Percentiles rank a stretch among this genome's conserved stretches.
phyloP scores from a whole-genome alignment of 2,888 invertebrate genomes.

The Xylota sylvarum region DNA sequence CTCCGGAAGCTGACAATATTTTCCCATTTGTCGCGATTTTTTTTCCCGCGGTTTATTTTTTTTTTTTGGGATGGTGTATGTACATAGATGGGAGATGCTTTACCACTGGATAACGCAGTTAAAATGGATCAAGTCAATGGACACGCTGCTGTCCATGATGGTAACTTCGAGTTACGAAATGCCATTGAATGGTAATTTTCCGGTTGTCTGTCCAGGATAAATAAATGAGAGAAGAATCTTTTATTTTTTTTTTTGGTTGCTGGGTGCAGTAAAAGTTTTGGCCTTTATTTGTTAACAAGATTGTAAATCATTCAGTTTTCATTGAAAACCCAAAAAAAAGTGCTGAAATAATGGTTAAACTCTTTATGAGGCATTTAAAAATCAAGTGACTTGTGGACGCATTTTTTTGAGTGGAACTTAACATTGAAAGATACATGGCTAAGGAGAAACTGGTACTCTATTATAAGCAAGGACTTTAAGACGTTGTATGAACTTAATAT shows the following conservation, averaged over 20 bases:
- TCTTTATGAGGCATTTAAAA: neutral
- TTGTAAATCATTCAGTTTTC: slow-evolving; percentile 43
- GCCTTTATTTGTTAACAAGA: slow-evolving; percentile 50
- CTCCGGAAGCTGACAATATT: slow-evolving; percentile 74
- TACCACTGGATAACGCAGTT: slow-evolving; percentile 26
- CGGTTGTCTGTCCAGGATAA: slow-evolving; percentile 63
- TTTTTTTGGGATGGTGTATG: slow-evolving; percentile 9
- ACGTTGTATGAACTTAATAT: too few species aligned
- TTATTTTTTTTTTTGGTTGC: slow-evolving; percentile 30
- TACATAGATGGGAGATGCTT: slow-evolving; percentile 1
- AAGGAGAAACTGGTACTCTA: too few species aligned
- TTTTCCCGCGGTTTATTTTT: slow-evolving; percentile 45
- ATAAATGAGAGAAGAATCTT: slow-evolving; percentile 59
- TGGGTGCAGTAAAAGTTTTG: slow-evolving; percentile 10
- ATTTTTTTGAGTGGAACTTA: too few species aligned
- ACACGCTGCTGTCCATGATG: slow-evolving; percentile 12
- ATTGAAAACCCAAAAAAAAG: neutral
- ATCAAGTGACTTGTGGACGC: too few species aligned
- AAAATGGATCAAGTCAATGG: slow-evolving; percentile 54
- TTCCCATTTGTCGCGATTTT: slow-evolving; percentile 65
- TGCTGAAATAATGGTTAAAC: neutral
- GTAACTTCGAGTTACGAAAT: slow-evolving; percentile 31
- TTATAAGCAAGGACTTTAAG: too few species aligned
- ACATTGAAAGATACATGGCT: too few species aligned
- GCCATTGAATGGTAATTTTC: slow-evolving; percentile 67